Evolutionary conservation across 2,797 vertebrate species (phyloP).

Genomic region (Gymnothorax javanicus): DNA sequence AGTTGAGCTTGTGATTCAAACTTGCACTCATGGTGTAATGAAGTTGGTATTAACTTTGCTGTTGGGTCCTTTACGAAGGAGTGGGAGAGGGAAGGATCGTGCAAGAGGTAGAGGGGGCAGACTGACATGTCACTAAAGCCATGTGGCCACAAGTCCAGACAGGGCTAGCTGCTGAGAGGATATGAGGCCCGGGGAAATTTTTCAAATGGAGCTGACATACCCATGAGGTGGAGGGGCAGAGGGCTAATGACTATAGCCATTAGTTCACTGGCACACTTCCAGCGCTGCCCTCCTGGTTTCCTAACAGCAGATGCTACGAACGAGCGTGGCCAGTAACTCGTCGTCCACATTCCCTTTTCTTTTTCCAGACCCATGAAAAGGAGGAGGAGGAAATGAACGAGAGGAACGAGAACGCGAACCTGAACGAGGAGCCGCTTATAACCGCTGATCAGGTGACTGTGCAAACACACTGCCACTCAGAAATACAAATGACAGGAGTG

Average conservation of each 20-base stretch:
- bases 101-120: not conserved
- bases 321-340: not conserved
- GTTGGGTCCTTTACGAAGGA: too few relatives aligned
- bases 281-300: constrained; percentile 21
- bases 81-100: not conserved
- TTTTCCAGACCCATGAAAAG: constrained; percentile 83
- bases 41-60: too few relatives aligned
- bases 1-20: too few relatives aligned
- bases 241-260: constrained; percentile 18
- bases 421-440: constrained; percentile 86
- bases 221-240: not conserved
- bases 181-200: not conserved
- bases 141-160: not conserved
- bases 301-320: constrained; percentile 4
- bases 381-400: constrained; percentile 92
- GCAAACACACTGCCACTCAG: not conserved
- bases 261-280: constrained; percentile 28
- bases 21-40: too few relatives aligned
- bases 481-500: too few relatives aligned
- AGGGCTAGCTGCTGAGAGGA: not conserved
- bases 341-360: constrained; percentile 6
- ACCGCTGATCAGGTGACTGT: constrained; percentile 87
- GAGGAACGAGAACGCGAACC: constrained; percentile 86
- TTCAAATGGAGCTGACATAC: not conserved
- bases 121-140: not conserved